Evolutionary conservation across 2,888 invertebrate species (phyloP), one percentile per base, ranked within the genome.

Genomic region (Odontocolon sp.): DNA sequence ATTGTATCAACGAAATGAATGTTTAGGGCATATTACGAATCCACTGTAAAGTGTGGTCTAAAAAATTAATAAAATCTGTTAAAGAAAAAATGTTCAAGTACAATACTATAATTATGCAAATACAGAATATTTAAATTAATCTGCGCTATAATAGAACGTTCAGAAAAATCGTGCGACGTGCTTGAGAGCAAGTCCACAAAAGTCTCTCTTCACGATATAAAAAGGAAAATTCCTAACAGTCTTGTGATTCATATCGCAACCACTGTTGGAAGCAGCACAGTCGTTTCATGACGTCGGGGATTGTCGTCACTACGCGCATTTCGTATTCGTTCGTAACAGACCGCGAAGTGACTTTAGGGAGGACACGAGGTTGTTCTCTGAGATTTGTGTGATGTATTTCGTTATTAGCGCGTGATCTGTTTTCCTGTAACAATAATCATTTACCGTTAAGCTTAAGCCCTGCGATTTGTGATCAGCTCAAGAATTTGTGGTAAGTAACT

Each of bases 401-500:
- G 31, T n/a, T n/a, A n/a, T 66, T 33, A 40, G 45, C 56, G 31
- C 66, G 71, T 76, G 54, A 71, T 76, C 42, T 16, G 67, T 38
- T 69, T 45, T 0, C 1, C 16, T 33, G 26, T 61, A 54, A 18
- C 31, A 71, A 47, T 33, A 42, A 36, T 56, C 28, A 31, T 11
- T 14, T 21, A 0, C 21, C 47, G 26, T n/a, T 14, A 3, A 23
- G 11, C 1, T 36, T 11, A 2, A n/a, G 3, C 5, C n/a, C 11
- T 21, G 33, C 16, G 42, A 56, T 5, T 56, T 31, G 42, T 31
- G 9, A 8, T 54, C 38, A 47, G 76, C 76, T 76, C 61, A 28
- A 67, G 36, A 76, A 54, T 71, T 50, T 56, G 54, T 23, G 47
- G 76, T 76, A 61, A 76, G 76, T 61, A 33, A 26, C 11, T 3